Conservation (phyloP, 1,140 invertebrate species). For the Nixonia krombeini region DNA sequence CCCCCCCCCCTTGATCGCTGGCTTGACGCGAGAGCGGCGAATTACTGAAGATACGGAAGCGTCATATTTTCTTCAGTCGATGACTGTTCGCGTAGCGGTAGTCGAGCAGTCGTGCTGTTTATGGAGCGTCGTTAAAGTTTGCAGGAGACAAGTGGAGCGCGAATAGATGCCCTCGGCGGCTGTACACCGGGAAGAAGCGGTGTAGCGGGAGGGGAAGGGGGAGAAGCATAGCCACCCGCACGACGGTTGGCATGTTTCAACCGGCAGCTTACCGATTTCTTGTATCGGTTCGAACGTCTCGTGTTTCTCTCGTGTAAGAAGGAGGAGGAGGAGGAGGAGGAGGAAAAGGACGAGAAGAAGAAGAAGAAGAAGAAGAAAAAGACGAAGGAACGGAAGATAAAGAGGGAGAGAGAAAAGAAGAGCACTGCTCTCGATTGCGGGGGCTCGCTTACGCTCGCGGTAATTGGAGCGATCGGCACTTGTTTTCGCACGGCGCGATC, state of each 20-base stretch:
- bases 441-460: constrained; percentile 38
- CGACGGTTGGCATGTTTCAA: neutral
- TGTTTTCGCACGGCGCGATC: constrained; percentile 62
- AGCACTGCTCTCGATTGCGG: constrained; percentile 23
- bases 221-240: neutral
- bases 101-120: no score
- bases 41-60: no score
- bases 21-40: no score
- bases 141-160: neutral
- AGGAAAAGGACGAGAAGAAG: neutral
- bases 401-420: neutral
- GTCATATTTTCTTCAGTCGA: no score
- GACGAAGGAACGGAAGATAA: no score
- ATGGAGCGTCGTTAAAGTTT: neutral
- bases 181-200: neutral
- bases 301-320: constrained; percentile 9
- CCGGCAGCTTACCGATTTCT: constrained; percentile 27
- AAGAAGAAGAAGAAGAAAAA: neutral
- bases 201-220: neutral
- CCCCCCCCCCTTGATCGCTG: no score
- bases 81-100: no score
- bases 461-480: constrained; percentile 65
- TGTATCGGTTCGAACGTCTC: constrained; percentile 10
- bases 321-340: constrained; percentile 8
- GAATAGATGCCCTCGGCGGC: neutral